Base-by-base conservation (phyloP, 2,888 invertebrate genomes). In the Aporophyla nigra region DNA sequence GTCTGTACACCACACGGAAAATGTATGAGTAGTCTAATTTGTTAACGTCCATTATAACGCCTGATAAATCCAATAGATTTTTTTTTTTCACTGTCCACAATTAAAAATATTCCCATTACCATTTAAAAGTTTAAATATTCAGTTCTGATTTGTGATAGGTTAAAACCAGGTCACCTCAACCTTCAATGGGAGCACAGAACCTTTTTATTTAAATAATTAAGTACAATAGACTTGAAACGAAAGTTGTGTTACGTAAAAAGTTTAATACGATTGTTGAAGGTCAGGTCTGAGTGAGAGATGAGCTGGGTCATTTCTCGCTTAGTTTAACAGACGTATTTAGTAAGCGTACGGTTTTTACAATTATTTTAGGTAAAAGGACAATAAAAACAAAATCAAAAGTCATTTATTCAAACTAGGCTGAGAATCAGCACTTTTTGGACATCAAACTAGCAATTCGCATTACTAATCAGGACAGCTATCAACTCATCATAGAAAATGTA, bases 131-230 rank as follows among this genome's bases (percentile, higher is more conserved):
- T 71, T 3, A 58, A 69, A 71, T 49, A 43, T 51, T 61, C 53
- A 62, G 24, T 76, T 56, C 10, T n/a, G 61, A 75, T 77, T 77
- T 77, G 56, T 71, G 12, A 43, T 49, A 46, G 33, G 53, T 62
- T 65, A 43, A 62, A 68, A 53, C 16, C 40, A 71, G 76, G 86
- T 80, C 74, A 78, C 75, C 71, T 66, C 43, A 27, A 75, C 78
- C 78, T 76, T 70, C n/a, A 12, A 49, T 71, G 66, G 58, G 14
- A 19, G 27, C 40, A 82, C 61, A 71, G 24, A 80, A 74, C 65
- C n/a, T 62, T 83, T 78, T 78, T 77, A 77, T 88, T 77, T 68
- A 71, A 82, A 85, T 78, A 85, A 85, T 85, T 82, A 81, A 85
- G 83, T 78, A 70, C 67, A 27, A 71, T 71, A 72, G 75, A 76